Percentiles rank a stretch among this genome's conserved stretches.
Evolutionary conservation across 2,888 invertebrate species (phyloP).

Genomic region (Agapostemon virescens): DNA sequence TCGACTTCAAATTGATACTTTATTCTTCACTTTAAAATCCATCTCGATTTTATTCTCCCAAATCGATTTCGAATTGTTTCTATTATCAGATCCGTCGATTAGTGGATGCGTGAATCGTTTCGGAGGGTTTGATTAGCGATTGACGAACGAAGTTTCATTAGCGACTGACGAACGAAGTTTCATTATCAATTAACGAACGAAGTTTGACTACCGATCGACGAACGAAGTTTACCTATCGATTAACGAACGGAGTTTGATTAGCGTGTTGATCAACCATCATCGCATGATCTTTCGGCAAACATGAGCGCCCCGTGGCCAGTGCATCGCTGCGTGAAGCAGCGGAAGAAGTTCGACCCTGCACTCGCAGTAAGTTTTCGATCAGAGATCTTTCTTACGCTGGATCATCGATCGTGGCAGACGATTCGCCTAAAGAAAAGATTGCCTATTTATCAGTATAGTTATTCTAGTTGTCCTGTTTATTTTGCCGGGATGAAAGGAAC

Average conservation of each 20-base stretch:
- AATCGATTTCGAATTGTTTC: no score
- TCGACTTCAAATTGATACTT: no score
- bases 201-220: neutral
- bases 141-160: no score
- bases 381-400: neutral
- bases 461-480: neutral
- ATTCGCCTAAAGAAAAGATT: no score
- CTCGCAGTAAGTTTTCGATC: constrained; percentile 56
- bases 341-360: constrained; percentile 75
- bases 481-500: neutral
- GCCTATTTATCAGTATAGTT: no score
- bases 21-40: no score
- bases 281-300: constrained; percentile 27
- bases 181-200: no score
- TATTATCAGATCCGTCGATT: no score
- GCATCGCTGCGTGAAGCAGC: constrained; percentile 83
- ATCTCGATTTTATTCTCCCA: no score
- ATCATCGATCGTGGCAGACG: neutral
- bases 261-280: neutral
- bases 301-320: constrained; percentile 88
- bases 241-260: neutral
- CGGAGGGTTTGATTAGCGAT: neutral
- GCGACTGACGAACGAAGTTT: no score
- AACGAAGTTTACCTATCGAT: neutral
- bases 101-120: neutral